These are phyloP conservation scores for Drosophila arizonae DNA, from an alignment of 1,140 invertebrate genomes.

Conservation along the genomic window DNA sequence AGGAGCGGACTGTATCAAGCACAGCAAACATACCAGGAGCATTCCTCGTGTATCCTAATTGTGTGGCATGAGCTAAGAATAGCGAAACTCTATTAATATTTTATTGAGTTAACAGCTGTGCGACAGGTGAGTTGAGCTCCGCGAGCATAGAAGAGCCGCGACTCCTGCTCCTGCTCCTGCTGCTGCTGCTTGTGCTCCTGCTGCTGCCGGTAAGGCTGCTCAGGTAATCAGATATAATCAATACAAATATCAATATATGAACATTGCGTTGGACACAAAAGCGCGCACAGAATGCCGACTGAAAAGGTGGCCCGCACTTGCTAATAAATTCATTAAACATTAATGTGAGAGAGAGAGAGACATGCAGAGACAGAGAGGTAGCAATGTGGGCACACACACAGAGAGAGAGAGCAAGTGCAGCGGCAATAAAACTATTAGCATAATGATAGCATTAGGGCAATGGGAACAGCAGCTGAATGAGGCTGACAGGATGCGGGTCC, in stretches of 20 bases:
- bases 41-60: conserved; percentile 1
- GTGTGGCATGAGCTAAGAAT: conserved; percentile 29
- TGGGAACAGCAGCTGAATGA: conserved; percentile 55
- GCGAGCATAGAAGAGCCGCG: background rate
- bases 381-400: too few species aligned
- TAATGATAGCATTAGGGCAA: conserved; percentile 44
- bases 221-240: conserved; percentile 44
- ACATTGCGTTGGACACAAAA: background rate
- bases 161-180: background rate
- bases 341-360: conserved; percentile 33
- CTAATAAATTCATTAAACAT: conserved; percentile 80
- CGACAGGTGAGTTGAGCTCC: background rate
- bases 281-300: conserved; percentile 11
- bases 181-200: conserved; percentile 2
- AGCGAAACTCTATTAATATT: conserved; percentile 28
- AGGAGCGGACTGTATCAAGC: background rate
- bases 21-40: conserved; percentile 4
- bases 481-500: conserved; percentile 19
- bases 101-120: conserved; percentile 29
- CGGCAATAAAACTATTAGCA: conserved; percentile 53
- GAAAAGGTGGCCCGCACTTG: conserved; percentile 36
- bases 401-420: conserved; percentile 26
- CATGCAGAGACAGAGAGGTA: too few species aligned
- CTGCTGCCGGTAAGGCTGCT: background rate
- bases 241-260: conserved; percentile 32